Conservation (phyloP, 37 sponge, comb jelly and placozoan genomes). For the Dysidea cf. avara region DNA sequence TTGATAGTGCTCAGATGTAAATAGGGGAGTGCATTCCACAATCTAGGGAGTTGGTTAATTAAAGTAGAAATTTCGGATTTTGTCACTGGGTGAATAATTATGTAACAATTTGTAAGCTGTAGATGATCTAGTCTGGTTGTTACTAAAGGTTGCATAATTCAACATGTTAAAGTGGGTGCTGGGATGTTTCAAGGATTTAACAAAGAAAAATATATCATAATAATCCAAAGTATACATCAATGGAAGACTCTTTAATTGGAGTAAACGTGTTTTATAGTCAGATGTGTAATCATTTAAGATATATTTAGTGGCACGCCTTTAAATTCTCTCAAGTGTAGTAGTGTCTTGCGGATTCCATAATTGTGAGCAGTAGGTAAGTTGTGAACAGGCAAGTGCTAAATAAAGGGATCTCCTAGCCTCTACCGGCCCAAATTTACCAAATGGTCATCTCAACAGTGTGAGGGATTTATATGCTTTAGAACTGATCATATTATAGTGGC, state of each 20-base stretch:
- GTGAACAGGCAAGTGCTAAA: too few relatives aligned
- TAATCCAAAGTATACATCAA: constrained; percentile 9
- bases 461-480: too few relatives aligned
- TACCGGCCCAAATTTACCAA: too few relatives aligned
- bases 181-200: constrained; percentile 10
- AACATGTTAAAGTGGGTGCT: not conserved
- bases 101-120: too few relatives aligned
- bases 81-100: too few relatives aligned
- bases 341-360: too few relatives aligned
- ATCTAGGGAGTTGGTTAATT: not conserved
- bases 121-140: not conserved
- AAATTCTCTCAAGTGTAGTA: constrained; percentile 3
- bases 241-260: not conserved
- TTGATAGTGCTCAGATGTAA: too few relatives aligned
- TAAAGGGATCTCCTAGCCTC: too few relatives aligned
- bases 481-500: too few relatives aligned
- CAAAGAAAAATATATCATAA: not conserved
- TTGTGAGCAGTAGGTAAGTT: too few relatives aligned
- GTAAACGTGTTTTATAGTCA: not conserved
- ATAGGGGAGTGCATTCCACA: constrained; percentile 13
- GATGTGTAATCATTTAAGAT: not conserved
- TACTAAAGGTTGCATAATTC: not conserved
- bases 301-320: constrained; percentile 9
- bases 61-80: not conserved
- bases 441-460: too few relatives aligned